These are phyloP conservation scores for Ectobius pallidus DNA, from an alignment of 2,888 invertebrate genomes.

Conservation along the genomic window DNA sequence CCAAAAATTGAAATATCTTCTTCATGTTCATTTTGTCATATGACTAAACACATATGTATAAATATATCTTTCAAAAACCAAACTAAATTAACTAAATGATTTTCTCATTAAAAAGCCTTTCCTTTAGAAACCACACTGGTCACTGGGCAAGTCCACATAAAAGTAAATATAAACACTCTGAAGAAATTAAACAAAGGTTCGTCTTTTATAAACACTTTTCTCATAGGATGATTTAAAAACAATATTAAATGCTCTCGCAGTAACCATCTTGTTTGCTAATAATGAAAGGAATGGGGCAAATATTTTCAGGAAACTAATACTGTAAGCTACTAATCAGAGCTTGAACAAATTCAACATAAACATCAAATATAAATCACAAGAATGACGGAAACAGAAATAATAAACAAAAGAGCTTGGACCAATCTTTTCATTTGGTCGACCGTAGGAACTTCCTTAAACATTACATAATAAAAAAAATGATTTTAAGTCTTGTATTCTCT, in stretches of 20 bases:
- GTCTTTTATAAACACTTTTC: neutral
- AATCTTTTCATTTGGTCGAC: neutral
- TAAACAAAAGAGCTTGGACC: slow-evolving; percentile 1
- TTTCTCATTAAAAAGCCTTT: neutral
- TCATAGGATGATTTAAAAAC: slow-evolving; percentile 15
- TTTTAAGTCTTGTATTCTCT: slow-evolving; percentile 28
- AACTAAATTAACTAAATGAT: no score
- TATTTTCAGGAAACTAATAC: no score
- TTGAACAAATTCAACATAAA: no score
- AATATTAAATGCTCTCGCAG: no score
- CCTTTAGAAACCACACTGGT: slow-evolving; percentile 17
- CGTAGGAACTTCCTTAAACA: slow-evolving; percentile 33
- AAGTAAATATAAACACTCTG: slow-evolving; percentile 17
- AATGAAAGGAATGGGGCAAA: no score
- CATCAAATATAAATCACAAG: no score
- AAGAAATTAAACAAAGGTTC: neutral
- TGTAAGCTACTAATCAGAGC: no score
- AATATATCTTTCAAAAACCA: no score
- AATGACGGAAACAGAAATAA: no score
- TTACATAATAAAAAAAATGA: neutral
- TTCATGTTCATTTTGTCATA: slow-evolving; percentile 25
- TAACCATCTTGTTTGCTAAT: no score
- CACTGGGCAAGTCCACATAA: slow-evolving; percentile 21
- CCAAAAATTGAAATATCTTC: slow-evolving; percentile 21
- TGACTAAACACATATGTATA: slow-evolving; percentile 11